Evolutionary conservation across 2,888 invertebrate genomes (phyloP).

Genomic region (Eurytoma adleriae): DNA sequence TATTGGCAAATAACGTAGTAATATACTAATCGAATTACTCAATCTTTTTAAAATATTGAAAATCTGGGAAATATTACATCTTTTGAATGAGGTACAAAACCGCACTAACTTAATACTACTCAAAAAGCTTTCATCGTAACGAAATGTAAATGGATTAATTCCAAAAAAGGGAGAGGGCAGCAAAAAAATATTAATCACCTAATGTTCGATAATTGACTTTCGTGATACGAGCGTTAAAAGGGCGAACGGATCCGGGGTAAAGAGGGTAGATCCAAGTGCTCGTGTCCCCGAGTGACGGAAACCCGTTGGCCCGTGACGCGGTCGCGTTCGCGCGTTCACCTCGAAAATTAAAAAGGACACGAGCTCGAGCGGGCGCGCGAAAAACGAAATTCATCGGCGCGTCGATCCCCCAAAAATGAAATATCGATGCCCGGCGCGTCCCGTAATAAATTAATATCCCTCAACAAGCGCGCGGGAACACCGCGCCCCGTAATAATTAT

Average conservation of each 20-base stretch:
- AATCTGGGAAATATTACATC: too few species aligned
- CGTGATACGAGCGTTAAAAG: background rate
- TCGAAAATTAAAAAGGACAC: conserved; percentile 39
- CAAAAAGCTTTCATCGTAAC: too few species aligned
- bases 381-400: conserved; percentile 41
- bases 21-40: too few species aligned
- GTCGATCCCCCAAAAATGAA: conserved; percentile 40
- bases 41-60: too few species aligned
- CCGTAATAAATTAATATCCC: conserved; percentile 60
- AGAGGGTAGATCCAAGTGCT: background rate
- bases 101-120: too few species aligned
- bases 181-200: conserved; percentile 2
- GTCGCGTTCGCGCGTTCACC: too few species aligned
- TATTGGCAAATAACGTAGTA: too few species aligned
- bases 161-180: too few species aligned
- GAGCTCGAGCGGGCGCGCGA: background rate
- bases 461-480: conserved; percentile 44
- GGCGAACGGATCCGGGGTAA: background rate
- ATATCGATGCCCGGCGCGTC: conserved; percentile 29
- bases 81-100: too few species aligned
- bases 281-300: background rate
- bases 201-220: conserved; percentile 15
- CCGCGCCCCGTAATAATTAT: conserved; percentile 57
- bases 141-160: too few species aligned
- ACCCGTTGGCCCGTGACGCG: background rate